A percentile compares a stretch with the other conserved stretches of the same genome.
phyloP scores from a whole-genome alignment of 2,797 vertebrate genomes.

The Xiphophorus birchmanni region DNA sequence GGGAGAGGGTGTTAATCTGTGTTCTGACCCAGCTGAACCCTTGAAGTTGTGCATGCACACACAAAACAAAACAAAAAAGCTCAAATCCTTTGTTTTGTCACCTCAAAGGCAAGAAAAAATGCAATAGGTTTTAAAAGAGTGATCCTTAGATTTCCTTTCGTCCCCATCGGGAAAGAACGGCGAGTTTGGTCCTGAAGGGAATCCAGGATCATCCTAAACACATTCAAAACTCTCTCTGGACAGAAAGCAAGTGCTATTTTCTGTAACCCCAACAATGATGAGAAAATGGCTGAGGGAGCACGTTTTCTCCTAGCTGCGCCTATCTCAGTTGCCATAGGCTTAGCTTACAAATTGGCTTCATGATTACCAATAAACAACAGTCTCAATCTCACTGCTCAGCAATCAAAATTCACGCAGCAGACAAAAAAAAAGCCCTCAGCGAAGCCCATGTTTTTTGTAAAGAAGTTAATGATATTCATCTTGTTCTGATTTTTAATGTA shows the following conservation, averaged over 20 bases:
- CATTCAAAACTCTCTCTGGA: slow-evolving; percentile 62
- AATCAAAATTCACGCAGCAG: slow-evolving; percentile 38
- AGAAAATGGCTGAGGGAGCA: slow-evolving; percentile 46
- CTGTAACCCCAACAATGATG: slow-evolving; percentile 61
- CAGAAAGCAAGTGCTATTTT: slow-evolving; percentile 58
- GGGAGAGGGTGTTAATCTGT: slow-evolving; percentile 66
- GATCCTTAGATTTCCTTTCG: slow-evolving; percentile 67
- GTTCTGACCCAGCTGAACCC: slow-evolving; percentile 73
- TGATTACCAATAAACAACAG: slow-evolving; percentile 59
- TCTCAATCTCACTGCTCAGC: slow-evolving; percentile 11
- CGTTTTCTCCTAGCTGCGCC: slow-evolving; percentile 41
- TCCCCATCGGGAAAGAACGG: slow-evolving; percentile 49
- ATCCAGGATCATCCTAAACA: slow-evolving; percentile 70
- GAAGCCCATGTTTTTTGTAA: slow-evolving; percentile 12
- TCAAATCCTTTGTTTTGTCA: slow-evolving; percentile 74
- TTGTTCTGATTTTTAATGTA: slow-evolving; percentile 21
- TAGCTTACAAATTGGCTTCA: slow-evolving; percentile 43
- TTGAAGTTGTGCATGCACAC: slow-evolving; percentile 39
- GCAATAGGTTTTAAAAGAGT: slow-evolving; percentile 69
- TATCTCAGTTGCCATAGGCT: slow-evolving; percentile 48
- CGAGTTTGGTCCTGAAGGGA: slow-evolving; percentile 65
- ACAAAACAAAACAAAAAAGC: slow-evolving; percentile 36
- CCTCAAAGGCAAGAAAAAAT: slow-evolving; percentile 70
- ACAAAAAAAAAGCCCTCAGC: slow-evolving; percentile 23
- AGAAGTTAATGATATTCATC: slow-evolving; percentile 18